Evolutionary conservation across 2,797 vertebrate genomes (phyloP).

Genomic region (Mus caroli): DNA sequence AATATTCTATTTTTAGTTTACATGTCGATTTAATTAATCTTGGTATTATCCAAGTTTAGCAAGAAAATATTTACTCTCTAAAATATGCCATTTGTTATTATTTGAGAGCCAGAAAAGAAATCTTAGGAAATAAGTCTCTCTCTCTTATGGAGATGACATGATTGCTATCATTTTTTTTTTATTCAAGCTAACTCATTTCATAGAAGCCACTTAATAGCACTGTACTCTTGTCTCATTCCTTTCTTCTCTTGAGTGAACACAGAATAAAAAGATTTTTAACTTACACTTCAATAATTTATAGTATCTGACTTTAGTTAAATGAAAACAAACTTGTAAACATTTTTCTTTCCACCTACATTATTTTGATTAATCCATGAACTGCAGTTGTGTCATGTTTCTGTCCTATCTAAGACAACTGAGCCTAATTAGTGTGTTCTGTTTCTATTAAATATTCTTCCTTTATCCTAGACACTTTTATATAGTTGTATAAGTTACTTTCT

Average conservation of each 20-base stretch:
- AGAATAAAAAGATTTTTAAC: neutral
- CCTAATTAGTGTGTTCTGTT: constrained; percentile 10
- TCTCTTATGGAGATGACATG: neutral
- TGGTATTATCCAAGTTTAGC: neutral
- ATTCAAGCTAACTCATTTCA: neutral
- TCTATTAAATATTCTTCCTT: neutral
- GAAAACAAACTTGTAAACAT: neutral
- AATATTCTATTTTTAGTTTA: neutral
- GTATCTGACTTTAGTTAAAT: neutral
- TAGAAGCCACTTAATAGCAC: neutral
- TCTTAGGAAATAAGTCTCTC: neutral
- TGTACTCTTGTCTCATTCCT: neutral
- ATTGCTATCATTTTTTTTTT: neutral
- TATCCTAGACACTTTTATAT: neutral
- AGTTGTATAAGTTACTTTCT: neutral
- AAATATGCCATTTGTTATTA: neutral
- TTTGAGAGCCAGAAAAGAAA: neutral
- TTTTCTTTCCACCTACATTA: neutral
- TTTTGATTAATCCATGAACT: constrained; percentile 10
- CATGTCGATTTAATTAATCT: neutral
- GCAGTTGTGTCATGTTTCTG: neutral
- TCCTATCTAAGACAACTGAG: neutral
- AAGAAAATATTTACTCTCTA: neutral
- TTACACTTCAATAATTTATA: neutral
- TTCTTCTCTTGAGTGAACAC: neutral